A percentile compares a stretch with the other conserved stretches of the same genome.
Evolutionary conservation across 1,140 invertebrate species (phyloP).

Genomic region (Acyrthosiphon pisum): DNA sequence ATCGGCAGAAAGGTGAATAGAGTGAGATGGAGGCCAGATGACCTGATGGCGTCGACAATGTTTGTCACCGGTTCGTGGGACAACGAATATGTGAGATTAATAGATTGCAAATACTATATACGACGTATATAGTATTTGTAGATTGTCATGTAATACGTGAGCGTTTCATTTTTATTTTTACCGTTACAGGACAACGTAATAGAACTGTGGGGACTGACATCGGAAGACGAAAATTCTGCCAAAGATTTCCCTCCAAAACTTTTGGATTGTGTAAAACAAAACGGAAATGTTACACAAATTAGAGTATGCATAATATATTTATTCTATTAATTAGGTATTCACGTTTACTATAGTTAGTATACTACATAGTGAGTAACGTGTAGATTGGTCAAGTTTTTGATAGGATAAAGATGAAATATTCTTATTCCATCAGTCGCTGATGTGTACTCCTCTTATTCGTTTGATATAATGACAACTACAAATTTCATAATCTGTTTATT

Average conservation of each 20-base stretch:
- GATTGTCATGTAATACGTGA: not conserved
- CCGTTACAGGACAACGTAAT: slow-evolving; percentile 68
- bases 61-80: slow-evolving; percentile 87
- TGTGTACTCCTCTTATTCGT: not conserved
- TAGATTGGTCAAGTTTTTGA: not conserved
- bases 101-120: too few species aligned
- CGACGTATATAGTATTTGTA: too few species aligned
- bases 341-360: not conserved
- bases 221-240: slow-evolving; percentile 68
- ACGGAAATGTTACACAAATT: slow-evolving; percentile 69
- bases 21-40: slow-evolving; percentile 79
- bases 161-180: slow-evolving; percentile 26
- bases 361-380: not conserved
- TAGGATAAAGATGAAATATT: not conserved
- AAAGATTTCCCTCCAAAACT: slow-evolving; percentile 64
- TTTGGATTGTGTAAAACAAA: slow-evolving; percentile 63
- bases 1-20: slow-evolving; percentile 82
- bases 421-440: not conserved
- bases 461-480: not conserved
- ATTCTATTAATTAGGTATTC: not conserved
- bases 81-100: slow-evolving; percentile 66
- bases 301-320: slow-evolving; percentile 62
- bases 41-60: slow-evolving; percentile 71
- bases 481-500: not conserved
- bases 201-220: slow-evolving; percentile 71